Base-by-base conservation (phyloP, 2,113 vertebrate genomes). In the Solenodon paradoxus region DNA sequence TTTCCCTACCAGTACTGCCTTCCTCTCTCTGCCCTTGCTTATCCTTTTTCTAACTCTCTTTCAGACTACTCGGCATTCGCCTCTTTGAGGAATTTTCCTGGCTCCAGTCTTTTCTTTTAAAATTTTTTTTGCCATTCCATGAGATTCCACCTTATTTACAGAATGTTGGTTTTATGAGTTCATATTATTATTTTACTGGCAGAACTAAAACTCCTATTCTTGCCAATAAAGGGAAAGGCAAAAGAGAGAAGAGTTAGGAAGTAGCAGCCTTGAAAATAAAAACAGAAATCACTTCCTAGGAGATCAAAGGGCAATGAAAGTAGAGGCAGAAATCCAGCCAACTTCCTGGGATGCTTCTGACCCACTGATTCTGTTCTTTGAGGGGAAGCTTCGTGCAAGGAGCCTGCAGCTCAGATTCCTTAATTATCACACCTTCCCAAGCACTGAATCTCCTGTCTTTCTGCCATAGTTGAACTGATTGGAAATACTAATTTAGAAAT, bases 141-240 rank as follows among this genome's bases (percentile, higher is more conserved):
- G 88, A 69, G 78, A 86, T 80, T 94, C 82, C 83, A 3, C 0
- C 90, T 90, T 97, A 97, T 96, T 96, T 95, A 87, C 45, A 90
- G 45, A 97, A 94, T 71, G 71, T 92, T 88, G 51, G 80, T 95
- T 98, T 98, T 83, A 91, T 66, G 93, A 77, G 88, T 96, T 97
- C 88, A 92, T 83, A 32, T 96, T 88, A 84, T 92, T 47, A 91
- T 83, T 88, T 75, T 53, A 92, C 53, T 94, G 77, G 51, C 72
- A 93, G 75, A 51, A 86, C 49, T 42, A 63, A 88, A 55, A 95
- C 30, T 24, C 57, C 89, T 74, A 63, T 26, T 59, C 40, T 92
- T 98, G 57, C 95, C 97, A 91, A 83, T 59, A 97, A 98, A 97
- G 30, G 20, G 74, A 94, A 79, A 32, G 19, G 22, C 88, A 45